Percentiles rank a stretch among this genome's conserved stretches.
Evolutionary conservation across 2,888 invertebrate species (phyloP).

Genomic region (Caenorhabditis angaria): DNA sequence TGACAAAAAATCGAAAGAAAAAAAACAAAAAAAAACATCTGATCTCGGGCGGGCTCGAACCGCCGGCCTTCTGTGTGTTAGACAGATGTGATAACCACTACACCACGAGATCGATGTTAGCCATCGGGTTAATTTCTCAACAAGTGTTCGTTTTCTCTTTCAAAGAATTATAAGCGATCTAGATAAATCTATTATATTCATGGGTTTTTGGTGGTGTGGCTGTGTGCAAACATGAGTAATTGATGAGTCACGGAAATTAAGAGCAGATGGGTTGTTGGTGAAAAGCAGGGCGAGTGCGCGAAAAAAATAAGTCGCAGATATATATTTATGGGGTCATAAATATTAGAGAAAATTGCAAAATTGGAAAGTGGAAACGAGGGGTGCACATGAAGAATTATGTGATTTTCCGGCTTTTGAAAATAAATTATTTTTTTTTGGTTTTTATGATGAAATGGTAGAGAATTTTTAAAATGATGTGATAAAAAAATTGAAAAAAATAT

Average conservation of each 20-base stretch:
- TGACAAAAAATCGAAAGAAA: too few relatives aligned
- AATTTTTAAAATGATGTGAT: too few relatives aligned
- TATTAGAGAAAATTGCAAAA: background rate
- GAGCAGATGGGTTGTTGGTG: slow-evolving; percentile 1
- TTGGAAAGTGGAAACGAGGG: background rate
- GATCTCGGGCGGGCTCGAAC: slow-evolving; percentile 71
- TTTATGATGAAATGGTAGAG: too few relatives aligned
- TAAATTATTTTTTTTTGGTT: background rate
- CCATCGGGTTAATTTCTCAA: too few relatives aligned
- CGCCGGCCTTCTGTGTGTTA: slow-evolving; percentile 71
- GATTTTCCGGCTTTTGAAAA: background rate
- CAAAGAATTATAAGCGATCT: too few relatives aligned
- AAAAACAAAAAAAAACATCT: slow-evolving; percentile 19
- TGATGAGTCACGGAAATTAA: slow-evolving; percentile 4
- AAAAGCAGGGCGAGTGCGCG: background rate
- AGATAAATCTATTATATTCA: slow-evolving; percentile 1
- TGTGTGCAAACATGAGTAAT: slow-evolving; percentile 4
- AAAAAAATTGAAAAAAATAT: too few relatives aligned
- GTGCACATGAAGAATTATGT: background rate
- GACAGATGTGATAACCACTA: slow-evolving; percentile 71
- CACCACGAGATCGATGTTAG: slow-evolving; percentile 66
- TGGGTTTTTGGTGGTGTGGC: background rate
- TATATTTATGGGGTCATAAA: slow-evolving; percentile 4
- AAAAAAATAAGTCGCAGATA: background rate
- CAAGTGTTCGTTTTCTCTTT: background rate